Evolutionary conservation across 1,140 invertebrate species (phyloP), one percentile per base, ranked within the genome.

Genomic region (Drosophila truncata): DNA sequence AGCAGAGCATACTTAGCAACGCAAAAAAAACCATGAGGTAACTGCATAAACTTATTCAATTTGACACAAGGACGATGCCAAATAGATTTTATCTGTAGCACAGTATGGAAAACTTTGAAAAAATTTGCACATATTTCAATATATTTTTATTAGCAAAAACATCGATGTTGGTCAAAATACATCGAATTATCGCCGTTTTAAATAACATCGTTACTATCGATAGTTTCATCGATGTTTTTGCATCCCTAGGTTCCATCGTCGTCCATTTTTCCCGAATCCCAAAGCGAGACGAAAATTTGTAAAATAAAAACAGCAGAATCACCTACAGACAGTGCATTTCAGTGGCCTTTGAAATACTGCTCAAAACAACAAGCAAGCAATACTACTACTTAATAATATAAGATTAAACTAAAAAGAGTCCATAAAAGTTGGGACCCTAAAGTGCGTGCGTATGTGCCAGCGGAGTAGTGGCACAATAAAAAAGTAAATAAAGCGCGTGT

Each of bases 271-370:
- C 80, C 74, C 71, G 63, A 84, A 75, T 83, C 54, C 52, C 71
- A 84, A 63, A 71, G 23, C 58, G 69, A 74, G 70, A 49, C 61
- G 73, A 71, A 83, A 78, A 88, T 77, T 62, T 88, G 61, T 80
- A 78, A 88, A 78, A 70, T 88, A 73, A 63, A 44, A 44, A 83
- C 27, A 63, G 29, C 55, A 41, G n/a, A 41, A 41, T 54, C 31
- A 49, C 20, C 31, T 61, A 49, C 47, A 41, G 60, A 78, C 55
- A 90, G 84, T 88, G 84, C 84, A 88, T 88, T 90, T 84, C 69
- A 88, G 84, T 88, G 84, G 84, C 84, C 84, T 88, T 88, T 84
- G 62, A 78, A 88, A 90, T 81, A 88, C 84, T 90, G 85, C 80
- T 90, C 85, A 88, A 81, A 37, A 50, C 39, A 49, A 65, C 76